Evolutionary conservation across 2,113 vertebrate genomes (phyloP), one percentile per base, ranked within the genome.

Genomic region (Rhizomys pruinosus): DNA sequence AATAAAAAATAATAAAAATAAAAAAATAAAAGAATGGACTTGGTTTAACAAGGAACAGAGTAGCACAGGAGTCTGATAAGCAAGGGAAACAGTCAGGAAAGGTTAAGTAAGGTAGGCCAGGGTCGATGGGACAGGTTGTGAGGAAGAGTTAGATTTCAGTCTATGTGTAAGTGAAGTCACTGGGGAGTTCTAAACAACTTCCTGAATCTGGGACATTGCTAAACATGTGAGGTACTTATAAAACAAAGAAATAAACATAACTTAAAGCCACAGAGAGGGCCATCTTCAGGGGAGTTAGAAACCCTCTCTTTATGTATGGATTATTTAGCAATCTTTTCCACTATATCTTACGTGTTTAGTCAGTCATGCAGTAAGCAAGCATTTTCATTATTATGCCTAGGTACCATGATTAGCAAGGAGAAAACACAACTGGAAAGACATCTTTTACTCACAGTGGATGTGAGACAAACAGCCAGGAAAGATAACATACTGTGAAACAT

Each of bases 71-170:
- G 22, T 29, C 34, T 11, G 84, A 2, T 16, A 63, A 74, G 76
- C 57, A 44, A 59, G 44, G 42, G 34, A 73, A 84, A 16, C 2
- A 5, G 55, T 20, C 23, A 7, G 16, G 42, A 57, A 32, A 69
- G 16, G 55, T 22, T 8, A 81, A 42, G 73, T 17, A 57, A 92
- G 82, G 72, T 25, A 37, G n/a, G 57, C 52, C 47, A 55, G 13
- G 84, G 42, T 68, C 4, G 3, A 47, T 3, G 13, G 42, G 0
- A 2, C 2, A 85, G 17, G 44, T 37, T 77, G 81, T 9, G 59
- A 91, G 27, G 61, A 89, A 90, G 59, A 81, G 44, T 84, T 44
- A 89, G 89, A 94, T 47, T 91, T 79, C 37, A 86, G 47, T 93
- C 57, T 52, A 2, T 4, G 7, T 55, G 78, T 69, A 85, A 57